phyloP scores from a whole-genome alignment of 2,113 vertebrate species.

The Etia nguti region DNA sequence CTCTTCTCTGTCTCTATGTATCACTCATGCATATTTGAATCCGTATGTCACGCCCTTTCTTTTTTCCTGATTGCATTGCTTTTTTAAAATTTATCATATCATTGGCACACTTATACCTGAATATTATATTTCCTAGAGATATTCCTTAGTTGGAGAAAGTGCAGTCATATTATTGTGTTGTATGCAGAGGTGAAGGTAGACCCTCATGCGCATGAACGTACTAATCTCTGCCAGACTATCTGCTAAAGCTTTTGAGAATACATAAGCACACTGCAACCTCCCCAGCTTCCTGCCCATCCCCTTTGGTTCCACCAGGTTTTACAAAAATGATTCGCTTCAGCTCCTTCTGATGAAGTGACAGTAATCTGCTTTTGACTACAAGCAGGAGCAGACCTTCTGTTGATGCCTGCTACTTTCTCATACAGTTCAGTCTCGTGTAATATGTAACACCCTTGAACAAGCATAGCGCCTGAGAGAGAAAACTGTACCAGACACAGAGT shows the following conservation, averaged over 20 bases:
- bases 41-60: not conserved
- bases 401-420: constrained; percentile 2
- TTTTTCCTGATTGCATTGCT: not conserved
- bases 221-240: constrained; percentile 35
- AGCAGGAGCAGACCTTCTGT: constrained; percentile 23
- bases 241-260: constrained; percentile 30
- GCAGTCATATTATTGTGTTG: not conserved
- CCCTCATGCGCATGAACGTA: constrained; percentile 1
- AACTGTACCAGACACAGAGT: not conserved
- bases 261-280: constrained; percentile 33
- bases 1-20: not conserved
- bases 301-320: constrained; percentile 40
- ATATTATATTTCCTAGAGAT: not conserved
- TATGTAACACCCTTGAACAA: constrained; percentile 22
- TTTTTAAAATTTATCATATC: not conserved
- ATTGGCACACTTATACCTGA: not conserved
- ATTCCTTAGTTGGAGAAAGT: not conserved
- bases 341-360: constrained; percentile 52
- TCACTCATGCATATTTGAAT: not conserved
- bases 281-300: constrained; percentile 15
- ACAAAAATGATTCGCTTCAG: constrained; percentile 38
- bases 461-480: not conserved
- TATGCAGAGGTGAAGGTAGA: not conserved
- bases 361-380: constrained; percentile 51
- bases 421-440: not conserved